Evolutionary conservation across 2,797 vertebrate species (phyloP).

Genomic region (Prunella strophiata): DNA sequence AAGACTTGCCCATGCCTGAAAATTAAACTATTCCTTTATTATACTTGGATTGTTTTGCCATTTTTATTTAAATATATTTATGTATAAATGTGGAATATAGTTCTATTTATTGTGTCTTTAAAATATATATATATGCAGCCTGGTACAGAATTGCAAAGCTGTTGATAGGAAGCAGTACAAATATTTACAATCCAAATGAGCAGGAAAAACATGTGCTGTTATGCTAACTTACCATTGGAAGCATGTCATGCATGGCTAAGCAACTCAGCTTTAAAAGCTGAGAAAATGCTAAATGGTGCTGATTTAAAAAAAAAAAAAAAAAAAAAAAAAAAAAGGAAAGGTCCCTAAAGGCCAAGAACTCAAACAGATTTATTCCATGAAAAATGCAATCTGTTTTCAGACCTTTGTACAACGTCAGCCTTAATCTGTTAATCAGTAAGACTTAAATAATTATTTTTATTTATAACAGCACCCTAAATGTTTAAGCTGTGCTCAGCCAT

Average conservation of each 20-base stretch:
- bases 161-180: conserved; percentile 23
- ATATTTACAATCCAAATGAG: conserved; percentile 54
- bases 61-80: conserved; percentile 1
- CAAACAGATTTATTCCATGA: background rate
- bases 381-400: background rate
- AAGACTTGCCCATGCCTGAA: background rate
- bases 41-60: background rate
- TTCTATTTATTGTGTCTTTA: background rate
- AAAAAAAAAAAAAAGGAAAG: background rate
- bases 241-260: background rate
- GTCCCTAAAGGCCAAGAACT: conserved; percentile 2
- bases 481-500: background rate
- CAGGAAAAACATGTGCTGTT: conserved; percentile 20
- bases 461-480: background rate
- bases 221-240: background rate
- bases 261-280: background rate
- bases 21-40: background rate
- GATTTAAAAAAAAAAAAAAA: background rate
- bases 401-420: background rate
- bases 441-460: background rate
- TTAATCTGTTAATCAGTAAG: conserved; percentile 12
- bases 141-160: conserved; percentile 16
- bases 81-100: background rate
- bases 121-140: background rate
- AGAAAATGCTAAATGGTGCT: conserved; percentile 37